A percentile compares a stretch with the other conserved stretches of the same genome.
Evolutionary conservation across 2,888 invertebrate genomes (phyloP).

Genomic region (Temnothorax ravouxi): DNA sequence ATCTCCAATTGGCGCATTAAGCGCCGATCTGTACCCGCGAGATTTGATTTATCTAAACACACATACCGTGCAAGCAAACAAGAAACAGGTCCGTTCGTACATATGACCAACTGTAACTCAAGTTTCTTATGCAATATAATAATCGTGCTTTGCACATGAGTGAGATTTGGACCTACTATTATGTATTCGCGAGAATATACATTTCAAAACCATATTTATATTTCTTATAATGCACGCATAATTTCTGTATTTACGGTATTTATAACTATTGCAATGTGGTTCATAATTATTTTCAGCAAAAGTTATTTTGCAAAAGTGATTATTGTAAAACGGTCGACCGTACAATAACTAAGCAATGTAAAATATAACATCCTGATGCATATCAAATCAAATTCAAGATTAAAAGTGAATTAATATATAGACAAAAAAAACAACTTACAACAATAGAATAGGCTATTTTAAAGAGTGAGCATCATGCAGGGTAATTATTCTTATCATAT

Average conservation of each 20-base stretch:
- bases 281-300: background rate
- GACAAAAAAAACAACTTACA: background rate
- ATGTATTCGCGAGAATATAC: background rate
- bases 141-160: background rate
- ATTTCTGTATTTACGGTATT: background rate
- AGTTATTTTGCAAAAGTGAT: background rate
- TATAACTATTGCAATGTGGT: background rate
- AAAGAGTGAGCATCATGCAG: background rate
- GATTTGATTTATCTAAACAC: constrained; percentile 59
- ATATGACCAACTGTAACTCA: background rate
- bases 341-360: background rate
- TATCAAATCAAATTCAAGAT: background rate
- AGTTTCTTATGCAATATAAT: constrained; percentile 5
- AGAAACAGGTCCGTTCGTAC: background rate
- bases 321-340: background rate
- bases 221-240: background rate
- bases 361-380: background rate
- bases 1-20: constrained; percentile 69
- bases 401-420: background rate
- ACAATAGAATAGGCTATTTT: background rate
- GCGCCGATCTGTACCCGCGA: constrained; percentile 54
- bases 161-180: background rate
- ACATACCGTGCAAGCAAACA: constrained; percentile 19
- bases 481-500: constrained; percentile 40
- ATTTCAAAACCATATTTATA: background rate